Percentiles rank a stretch among this genome's conserved stretches.
phyloP scores from a whole-genome alignment of 2,113 vertebrate genomes.

The Alces alces region DNA sequence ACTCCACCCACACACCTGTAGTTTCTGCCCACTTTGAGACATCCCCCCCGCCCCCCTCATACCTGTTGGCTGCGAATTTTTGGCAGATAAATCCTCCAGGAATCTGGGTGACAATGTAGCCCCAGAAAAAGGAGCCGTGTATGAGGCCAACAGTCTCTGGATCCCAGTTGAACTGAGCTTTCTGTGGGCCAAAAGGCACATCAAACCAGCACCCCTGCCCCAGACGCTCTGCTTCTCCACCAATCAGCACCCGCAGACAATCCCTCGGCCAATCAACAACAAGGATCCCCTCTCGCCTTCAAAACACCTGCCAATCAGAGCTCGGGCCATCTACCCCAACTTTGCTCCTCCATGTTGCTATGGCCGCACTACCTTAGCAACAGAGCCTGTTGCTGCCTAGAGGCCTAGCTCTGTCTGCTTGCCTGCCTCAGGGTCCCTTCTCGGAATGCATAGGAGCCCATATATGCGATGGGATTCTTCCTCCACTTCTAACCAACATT shows the following conservation, averaged over 20 bases:
- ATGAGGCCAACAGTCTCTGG: slow-evolving; percentile 95
- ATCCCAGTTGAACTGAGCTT: slow-evolving; percentile 92
- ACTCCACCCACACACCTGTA: neutral
- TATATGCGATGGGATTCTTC: neutral
- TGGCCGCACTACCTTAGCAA: neutral
- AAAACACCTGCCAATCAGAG: neutral
- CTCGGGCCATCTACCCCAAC: neutral
- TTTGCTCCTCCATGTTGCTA: neutral
- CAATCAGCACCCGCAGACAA: neutral
- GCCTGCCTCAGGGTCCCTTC: neutral
- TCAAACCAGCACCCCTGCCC: neutral
- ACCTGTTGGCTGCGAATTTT: slow-evolving; percentile 95
- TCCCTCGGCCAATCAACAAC: neutral
- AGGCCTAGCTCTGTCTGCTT: neutral
- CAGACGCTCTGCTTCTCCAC: neutral
- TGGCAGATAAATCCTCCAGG: slow-evolving; percentile 94
- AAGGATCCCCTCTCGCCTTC: neutral
- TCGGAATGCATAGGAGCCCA: neutral
- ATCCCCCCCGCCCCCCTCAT: neutral
- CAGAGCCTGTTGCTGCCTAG: neutral
- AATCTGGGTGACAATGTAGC: slow-evolving; percentile 96
- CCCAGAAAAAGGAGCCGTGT: slow-evolving; percentile 96
- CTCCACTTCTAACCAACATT: neutral
- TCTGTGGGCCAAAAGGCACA: slow-evolving; percentile 75
- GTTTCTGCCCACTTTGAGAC: neutral